Evolutionary conservation across 2,888 invertebrate genomes (phyloP).

Genomic region (Leptopilina drosophilae): DNA sequence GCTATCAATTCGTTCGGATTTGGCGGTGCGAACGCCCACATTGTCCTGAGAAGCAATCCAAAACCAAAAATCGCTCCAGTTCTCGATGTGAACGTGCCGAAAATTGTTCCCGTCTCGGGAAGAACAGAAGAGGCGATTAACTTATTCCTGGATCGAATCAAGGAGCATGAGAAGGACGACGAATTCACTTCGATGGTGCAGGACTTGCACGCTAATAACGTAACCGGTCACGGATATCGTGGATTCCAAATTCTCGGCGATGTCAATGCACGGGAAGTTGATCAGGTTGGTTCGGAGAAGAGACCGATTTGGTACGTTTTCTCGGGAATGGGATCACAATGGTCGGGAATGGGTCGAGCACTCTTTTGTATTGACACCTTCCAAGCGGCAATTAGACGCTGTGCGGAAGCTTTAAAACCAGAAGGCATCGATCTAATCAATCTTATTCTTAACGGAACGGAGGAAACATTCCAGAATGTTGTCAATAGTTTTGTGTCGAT

Average conservation of each 20-base stretch:
- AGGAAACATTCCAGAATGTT: slow-evolving; percentile 89
- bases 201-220: slow-evolving; percentile 84
- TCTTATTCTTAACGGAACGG: slow-evolving; percentile 86
- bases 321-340: slow-evolving; percentile 99
- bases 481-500: slow-evolving; percentile 95
- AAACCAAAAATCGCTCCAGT: slow-evolving; percentile 82
- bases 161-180: slow-evolving; percentile 80
- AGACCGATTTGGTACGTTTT: slow-evolving; percentile 96
- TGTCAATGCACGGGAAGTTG: slow-evolving; percentile 78
- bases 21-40: slow-evolving; percentile 97
- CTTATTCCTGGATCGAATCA: slow-evolving; percentile 82
- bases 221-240: slow-evolving; percentile 87
- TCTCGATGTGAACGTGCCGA: slow-evolving; percentile 79
- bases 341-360: slow-evolving; percentile 95
- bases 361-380: slow-evolving; percentile 91
- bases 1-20: slow-evolving; percentile 98
- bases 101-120: slow-evolving; percentile 88
- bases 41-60: slow-evolving; percentile 89
- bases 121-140: slow-evolving; percentile 89
- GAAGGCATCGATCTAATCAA: slow-evolving; percentile 91
- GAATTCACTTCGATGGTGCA: slow-evolving; percentile 88
- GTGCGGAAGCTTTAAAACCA: slow-evolving; percentile 86
- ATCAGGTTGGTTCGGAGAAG: slow-evolving; percentile 79
- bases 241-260: slow-evolving; percentile 88
- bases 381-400: slow-evolving; percentile 86